Evolutionary conservation across 2,113 vertebrate species (phyloP), one percentile per base, ranked within the genome.

Genomic region (Collichthys lucidus): DNA sequence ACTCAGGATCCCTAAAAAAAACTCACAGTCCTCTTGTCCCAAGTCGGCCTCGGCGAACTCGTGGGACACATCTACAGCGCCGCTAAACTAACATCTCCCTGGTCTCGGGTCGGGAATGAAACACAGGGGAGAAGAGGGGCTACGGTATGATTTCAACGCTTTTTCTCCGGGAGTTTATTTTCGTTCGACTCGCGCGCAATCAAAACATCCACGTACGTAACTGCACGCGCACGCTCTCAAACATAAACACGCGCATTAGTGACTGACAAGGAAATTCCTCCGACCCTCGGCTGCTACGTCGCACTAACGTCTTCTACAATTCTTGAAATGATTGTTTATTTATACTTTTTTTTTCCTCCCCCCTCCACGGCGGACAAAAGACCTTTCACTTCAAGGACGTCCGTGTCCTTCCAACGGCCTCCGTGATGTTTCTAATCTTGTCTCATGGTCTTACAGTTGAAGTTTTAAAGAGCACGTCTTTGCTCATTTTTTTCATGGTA

Each of bases 101-200:
- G 78, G 86, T 90, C 86, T 85, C 65, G 80, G 83, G 88, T 91
- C 90, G 86, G 83, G 83, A 85, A 85, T 85, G 79, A 88, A 87
- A 86, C 86, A 80, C 88, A 65, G 53, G 84, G 80, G 76, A 73
- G 74, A 84, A 63, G 68, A 81, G 24, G n/a, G 75, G 61, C 77
- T 56, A 44, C 87, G 63, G 71, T 61, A 14, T 55, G 79, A 89
- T 72, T 73, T 66, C 14, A 17, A 80, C 55, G 9, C 59, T 80
- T 24, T 24, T 86, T 79, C 77, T 22, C 59, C 55, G 62, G 47
- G 47, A 19, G 87, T 90, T 92, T 92, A 86, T 92, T 92, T 93
- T 89, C 31, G 55, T 79, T 86, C 67, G 74, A 82, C 81, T 85
- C 84, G 40, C 55, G 53, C 47, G 59, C 73, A 86, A 84, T 86